Conservation (phyloP, 2,888 invertebrate genomes). For the Stramonita haemastoma region DNA sequence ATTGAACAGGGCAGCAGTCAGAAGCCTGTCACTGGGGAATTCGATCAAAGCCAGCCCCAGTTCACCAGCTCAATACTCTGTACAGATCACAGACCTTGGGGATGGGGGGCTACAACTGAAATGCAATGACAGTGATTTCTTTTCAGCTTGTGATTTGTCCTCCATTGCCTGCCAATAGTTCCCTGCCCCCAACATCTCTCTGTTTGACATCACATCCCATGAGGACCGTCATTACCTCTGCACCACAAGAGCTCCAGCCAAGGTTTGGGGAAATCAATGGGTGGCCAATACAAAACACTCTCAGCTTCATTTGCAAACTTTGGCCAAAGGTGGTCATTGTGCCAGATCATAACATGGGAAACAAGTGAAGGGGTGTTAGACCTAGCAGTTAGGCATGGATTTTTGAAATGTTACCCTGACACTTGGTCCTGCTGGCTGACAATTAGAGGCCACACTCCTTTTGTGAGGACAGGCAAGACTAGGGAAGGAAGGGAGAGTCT, state of each 20-base stretch:
- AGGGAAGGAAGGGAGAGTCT: no score
- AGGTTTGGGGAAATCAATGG: conserved; percentile 22
- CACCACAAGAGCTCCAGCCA: conserved; percentile 40
- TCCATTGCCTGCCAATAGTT: conserved; percentile 27
- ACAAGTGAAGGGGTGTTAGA: conserved; percentile 22
- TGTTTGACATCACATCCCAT: conserved; percentile 46
- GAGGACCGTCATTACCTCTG: conserved; percentile 44
- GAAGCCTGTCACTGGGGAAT: conserved; percentile 32
- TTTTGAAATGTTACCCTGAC: conserved; percentile 33
- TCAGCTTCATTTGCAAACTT: conserved; percentile 44
- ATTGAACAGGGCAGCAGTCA: conserved; percentile 33
- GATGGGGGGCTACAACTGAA: not conserved
- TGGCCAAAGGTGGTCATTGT: conserved; percentile 36
- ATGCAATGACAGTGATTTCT: not conserved
- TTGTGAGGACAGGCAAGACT: no score
- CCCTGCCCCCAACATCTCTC: conserved; percentile 31
- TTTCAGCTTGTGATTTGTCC: conserved; percentile 45
- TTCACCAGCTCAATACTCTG: conserved; percentile 29
- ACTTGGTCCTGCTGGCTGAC: not conserved
- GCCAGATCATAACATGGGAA: conserved; percentile 39
- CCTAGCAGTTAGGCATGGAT: conserved; percentile 42
- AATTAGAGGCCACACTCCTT: no score
- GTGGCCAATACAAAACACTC: conserved; percentile 24
- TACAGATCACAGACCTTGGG: not conserved
- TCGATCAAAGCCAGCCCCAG: conserved; percentile 31